Base-by-base conservation (phyloP, 2,888 invertebrate genomes). In the Alviniconcha strummeri region DNA sequence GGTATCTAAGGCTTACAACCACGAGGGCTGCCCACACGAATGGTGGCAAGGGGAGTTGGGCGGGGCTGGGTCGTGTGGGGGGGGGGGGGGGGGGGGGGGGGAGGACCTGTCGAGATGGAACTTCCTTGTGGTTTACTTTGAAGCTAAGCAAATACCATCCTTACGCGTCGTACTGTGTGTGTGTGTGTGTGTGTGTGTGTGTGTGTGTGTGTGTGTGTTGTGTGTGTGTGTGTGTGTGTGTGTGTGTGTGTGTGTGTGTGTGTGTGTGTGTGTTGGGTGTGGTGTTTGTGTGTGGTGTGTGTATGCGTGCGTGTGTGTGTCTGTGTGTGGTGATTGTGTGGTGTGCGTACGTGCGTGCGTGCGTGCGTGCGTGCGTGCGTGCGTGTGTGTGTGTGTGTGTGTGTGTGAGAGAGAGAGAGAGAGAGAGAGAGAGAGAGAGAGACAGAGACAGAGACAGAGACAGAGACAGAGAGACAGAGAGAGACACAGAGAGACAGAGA, bases 401-500 rank as follows among this genome's bases (percentile, higher is more conserved):
- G 17, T 17, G 69, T 17, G 69, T 69, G 6, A 69, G 69, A 69
- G 69, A 69, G 5, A 69, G 69, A 15, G 69, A 69, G 6, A 15
- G 6, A 1, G 69, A 5, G 69, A 69, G 17, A 1, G 69, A 69
- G 69, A 69, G 9, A 5, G n/a, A n/a, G 69, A 15, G 69, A 5
- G 17, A 15, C 15, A 69, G 69, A 69, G 69, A 69, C 1, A 69
- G 17, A 69, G 69, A 56, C 7, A 78, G 15, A 56, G 13, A 72
- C 54, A 81, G 81, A 80, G 64, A 80, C 6, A 67, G n/a, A 80
- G 80, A 64, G 64, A 60, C 17, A 69, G 15, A n/a, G 7, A 60
- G 7, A 60, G 7, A 13, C 13, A 60, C 13, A 60, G 60, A 60
- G 60, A 60, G 60, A 60, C 7, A 60, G 60, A 60, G 60, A 13